Conservation (phyloP, 2,888 invertebrate species). For the Abrostola triplasia region DNA sequence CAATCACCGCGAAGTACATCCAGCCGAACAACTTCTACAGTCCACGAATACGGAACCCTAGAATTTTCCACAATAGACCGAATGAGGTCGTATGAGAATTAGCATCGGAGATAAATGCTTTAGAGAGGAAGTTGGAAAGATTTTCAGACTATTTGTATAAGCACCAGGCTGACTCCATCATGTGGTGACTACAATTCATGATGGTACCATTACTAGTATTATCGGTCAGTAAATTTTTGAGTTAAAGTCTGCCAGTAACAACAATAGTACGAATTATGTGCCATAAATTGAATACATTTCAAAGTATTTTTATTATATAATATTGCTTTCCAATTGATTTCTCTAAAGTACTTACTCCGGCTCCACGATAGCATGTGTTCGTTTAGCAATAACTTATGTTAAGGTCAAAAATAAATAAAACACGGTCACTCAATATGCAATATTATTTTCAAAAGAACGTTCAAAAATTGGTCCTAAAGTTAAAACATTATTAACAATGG, state of each 20-base stretch:
- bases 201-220: slow-evolving; percentile 13
- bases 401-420: slow-evolving; percentile 62
- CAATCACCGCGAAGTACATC: slow-evolving; percentile 81
- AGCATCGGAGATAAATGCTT: slow-evolving; percentile 87
- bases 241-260: slow-evolving; percentile 21
- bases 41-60: slow-evolving; percentile 81
- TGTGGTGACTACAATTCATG: slow-evolving; percentile 81
- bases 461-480: slow-evolving; percentile 88
- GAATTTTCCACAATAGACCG: slow-evolving; percentile 82
- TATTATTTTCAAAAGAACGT: slow-evolving; percentile 88
- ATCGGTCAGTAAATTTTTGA: slow-evolving; percentile 17
- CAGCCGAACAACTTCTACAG: slow-evolving; percentile 86
- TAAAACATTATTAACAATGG: slow-evolving; percentile 88
- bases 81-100: slow-evolving; percentile 88
- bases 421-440: slow-evolving; percentile 83
- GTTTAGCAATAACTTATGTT: slow-evolving; percentile 12
- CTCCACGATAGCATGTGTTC: slow-evolving; percentile 24
- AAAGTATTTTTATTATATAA: slow-evolving; percentile 13
- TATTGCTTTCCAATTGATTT: slow-evolving; percentile 19
- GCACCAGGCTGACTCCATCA: slow-evolving; percentile 89
- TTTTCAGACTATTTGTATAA: slow-evolving; percentile 86
- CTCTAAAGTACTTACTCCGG: slow-evolving; percentile 79
- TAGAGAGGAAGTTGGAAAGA: slow-evolving; percentile 84
- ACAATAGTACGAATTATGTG: slow-evolving; percentile 53
- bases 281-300: slow-evolving; percentile 54